Evolutionary conservation across 2,797 vertebrate species (phyloP).

Genomic region (Etheostoma nigrum): DNA sequence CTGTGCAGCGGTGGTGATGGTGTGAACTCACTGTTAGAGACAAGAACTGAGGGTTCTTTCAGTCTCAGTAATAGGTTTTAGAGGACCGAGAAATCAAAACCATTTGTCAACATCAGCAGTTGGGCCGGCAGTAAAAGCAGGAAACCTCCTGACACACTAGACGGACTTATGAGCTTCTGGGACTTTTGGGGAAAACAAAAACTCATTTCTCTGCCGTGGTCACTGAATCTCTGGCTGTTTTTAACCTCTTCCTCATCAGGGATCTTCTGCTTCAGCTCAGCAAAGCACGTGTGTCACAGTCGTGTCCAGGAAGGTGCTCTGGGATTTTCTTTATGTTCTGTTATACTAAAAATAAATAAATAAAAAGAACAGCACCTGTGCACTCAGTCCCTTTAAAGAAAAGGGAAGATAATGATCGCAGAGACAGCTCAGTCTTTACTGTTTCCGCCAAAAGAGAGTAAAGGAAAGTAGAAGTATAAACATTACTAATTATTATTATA

Average conservation of each 20-base stretch:
- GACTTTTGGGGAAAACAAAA: constrained; percentile 45
- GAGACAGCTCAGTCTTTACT: background rate
- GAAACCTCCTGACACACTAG: constrained; percentile 50
- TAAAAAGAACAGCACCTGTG: background rate
- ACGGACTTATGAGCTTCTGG: constrained; percentile 66
- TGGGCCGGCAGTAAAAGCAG: constrained; percentile 53
- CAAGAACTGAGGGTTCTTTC: constrained; percentile 19
- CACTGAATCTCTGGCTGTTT: constrained; percentile 17
- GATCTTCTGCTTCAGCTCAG: background rate
- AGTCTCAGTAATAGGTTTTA: constrained; percentile 54
- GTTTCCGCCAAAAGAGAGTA: background rate
- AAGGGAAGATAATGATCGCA: background rate
- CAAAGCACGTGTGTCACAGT: constrained; percentile 16
- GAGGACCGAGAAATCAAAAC: constrained; percentile 54
- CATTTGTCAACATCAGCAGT: constrained; percentile 68
- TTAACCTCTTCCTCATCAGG: constrained; percentile 29
- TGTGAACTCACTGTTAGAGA: constrained; percentile 28
- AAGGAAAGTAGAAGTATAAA: background rate
- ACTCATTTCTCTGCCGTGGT: constrained; percentile 35
- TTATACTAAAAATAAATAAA: background rate
- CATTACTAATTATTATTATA: background rate
- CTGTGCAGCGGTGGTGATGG: constrained; percentile 25
- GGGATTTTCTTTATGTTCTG: background rate
- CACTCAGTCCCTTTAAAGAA: background rate
- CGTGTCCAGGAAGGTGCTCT: constrained; percentile 1